Percentiles rank a stretch among this genome's conserved stretches.
Conservation (phyloP, 2,113 vertebrate genomes). For the Corapipo altera region DNA sequence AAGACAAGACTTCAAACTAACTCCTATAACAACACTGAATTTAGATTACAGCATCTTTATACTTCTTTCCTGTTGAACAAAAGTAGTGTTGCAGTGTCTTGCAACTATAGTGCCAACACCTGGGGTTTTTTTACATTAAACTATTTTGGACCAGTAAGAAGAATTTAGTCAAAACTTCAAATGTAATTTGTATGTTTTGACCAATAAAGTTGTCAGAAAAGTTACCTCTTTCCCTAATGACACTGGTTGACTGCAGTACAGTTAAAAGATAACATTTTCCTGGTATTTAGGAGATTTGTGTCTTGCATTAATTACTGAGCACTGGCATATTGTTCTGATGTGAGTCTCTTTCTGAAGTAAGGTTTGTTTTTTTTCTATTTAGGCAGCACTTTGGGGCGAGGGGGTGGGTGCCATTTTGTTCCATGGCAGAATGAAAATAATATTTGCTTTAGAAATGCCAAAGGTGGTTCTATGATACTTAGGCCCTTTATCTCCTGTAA, state of each 20-base stretch:
- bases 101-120: not conserved
- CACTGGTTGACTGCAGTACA: not conserved
- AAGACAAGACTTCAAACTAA: not conserved
- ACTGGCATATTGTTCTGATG: not conserved
- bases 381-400: rapidly evolving
- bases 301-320: not conserved
- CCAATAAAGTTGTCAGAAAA: not conserved
- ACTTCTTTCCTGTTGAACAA: not conserved
- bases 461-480: not conserved
- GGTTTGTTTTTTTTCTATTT: not conserved
- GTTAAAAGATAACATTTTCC: not conserved
- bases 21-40: not conserved
- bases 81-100: not conserved
- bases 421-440: not conserved
- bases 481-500: not conserved
- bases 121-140: not conserved
- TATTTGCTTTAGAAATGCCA: not conserved
- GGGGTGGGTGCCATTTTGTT: not conserved
- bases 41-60: not conserved
- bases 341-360: not conserved
- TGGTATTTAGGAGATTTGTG: not conserved
- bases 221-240: not conserved
- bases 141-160: not conserved
- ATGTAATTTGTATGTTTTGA: not conserved
- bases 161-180: not conserved